Base-by-base conservation (phyloP, 2,888 invertebrate species). In the Anagyrus pseudococci region DNA sequence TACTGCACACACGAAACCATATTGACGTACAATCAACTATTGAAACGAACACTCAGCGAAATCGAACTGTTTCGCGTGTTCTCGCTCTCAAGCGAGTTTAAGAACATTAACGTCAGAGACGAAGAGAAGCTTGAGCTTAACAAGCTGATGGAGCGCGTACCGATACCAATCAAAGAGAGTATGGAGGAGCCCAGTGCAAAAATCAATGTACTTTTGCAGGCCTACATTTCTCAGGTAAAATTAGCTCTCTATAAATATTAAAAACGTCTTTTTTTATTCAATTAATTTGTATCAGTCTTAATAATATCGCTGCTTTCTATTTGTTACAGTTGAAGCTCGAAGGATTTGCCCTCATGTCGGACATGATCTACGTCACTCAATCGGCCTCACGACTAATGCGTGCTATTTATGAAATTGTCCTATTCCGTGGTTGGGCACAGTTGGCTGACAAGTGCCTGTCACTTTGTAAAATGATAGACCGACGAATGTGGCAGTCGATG, bases 401-500 rank as follows among this genome's bases (percentile, higher is more conserved):
- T 66, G 98, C 99, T 0, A 96, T 99, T 69, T 98, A 91, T 81
- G 99, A 99, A 84, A 98, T 99, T 69, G 98, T 98, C 0, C 80
- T 99, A 44, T 87, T 83, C 76, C 82, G 92, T 33, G 94, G 98
- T 15, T 99, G 99, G 99, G 99, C 99, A 0, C 97, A 98, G 74
- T 80, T 99, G 56, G 95, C 97, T 0, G 98, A 98, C 78, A 99
- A 98, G 80, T 91, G 96, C 0, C 82, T 99, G 19, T 91, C 96
- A 0, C 85, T 99, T 6, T 98, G 98, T 82, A 99, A 99, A 82
- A 99, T 99, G 98, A 96, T 99, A 64, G 97, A 98, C 79, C 88
- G 96, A 1, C 86, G 98, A 33, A 98, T 98, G 97, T 99, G 99
- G 99, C 98, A 98, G 81, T 97, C 97, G 0, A 97, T 99, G 97